Base-by-base conservation (phyloP, 2,797 vertebrate genomes). In the Characodon lateralis region DNA sequence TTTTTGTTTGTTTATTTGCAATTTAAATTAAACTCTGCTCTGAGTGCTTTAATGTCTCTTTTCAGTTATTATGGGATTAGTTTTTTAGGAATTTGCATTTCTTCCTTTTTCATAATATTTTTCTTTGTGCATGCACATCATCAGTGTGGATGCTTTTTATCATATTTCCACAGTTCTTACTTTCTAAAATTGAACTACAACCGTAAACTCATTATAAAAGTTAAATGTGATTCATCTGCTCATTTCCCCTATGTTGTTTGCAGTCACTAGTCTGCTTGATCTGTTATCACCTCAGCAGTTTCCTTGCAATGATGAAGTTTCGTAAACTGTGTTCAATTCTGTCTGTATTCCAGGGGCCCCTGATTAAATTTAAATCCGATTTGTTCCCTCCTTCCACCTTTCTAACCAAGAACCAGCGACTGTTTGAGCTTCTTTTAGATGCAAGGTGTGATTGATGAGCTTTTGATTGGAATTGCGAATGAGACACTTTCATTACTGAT, bases 401-500 rank as follows among this genome's bases (percentile, higher is more conserved):
- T 80, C 77, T 78, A 84, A 72, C 74, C 35, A 39, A 48, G 74
- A 88, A 83, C 73, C 72, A 22, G 35, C 22, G 65, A 56, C 79
- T 10, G 73, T 9, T 75, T 83, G 84, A 85, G 66, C 28, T 77
- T 83, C 84, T 91, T 92, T 91, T 81, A 87, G 88, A 92, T 92
- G 88, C 86, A 87, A 78, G 74, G 78, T 84, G 91, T 94, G 92
- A 95, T 93, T 94, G 93, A 94, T 95, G 93, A 95, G 94, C 85
- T 95, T 95, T 95, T 95, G 94, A 95, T 95, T 95, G 92, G 93
- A 93, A 93, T 92, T 79, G 82, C 83, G 88, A 93, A 92, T 83
- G 90, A 94, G 94, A 94, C 91, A 94, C 91, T 95, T 95, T 96
- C 94, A 95, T 95, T 95, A 94, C 88, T 88, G 85, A 81, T 91